Base-by-base conservation (phyloP, 2,113 vertebrate genomes). In the Apteryx mantelli region DNA sequence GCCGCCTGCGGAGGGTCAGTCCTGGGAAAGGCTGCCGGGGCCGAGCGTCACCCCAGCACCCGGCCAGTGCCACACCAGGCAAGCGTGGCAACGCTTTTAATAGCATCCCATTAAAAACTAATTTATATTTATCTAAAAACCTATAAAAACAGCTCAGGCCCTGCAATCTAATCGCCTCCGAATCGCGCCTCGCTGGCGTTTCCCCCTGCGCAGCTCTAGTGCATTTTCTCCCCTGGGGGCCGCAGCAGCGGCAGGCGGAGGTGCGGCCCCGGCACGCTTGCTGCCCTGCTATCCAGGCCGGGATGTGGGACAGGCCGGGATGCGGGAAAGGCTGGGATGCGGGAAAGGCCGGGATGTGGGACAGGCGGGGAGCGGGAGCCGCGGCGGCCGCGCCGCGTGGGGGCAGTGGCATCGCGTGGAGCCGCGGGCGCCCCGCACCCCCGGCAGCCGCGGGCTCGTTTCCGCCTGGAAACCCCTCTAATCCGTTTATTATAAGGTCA, bases 401-500 rank as follows among this genome's bases (percentile, higher is more conserved):
- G 86, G 90, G 82, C 65, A 61, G 38, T 34, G 42, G 52, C 13
- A 46, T 46, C 40, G 38, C 70, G 48, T 7, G 13, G 25, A 82
- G 30, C 55, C 17, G 55, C 30, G 30, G 34, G 17, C 19, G 22
- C 48, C 58, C 38, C 71, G 66, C 58, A 40, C 44, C 60, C n/a
- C n/a, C 61, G n/a, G 36, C 53, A 25, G 38, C 70, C 40, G 26
- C 64, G 61, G 24, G 69, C 83, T 87, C 90, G 55, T 70, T 61
- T 83, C 87, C 4, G 5, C 73, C 6, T 21, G 78, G 66, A 83
- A 93, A 52, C 21, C 20, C 78, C 68, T 34, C 68, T 80, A 90
- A 90, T 87, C 87, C 78, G 60, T 56, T 75, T 64, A 64, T 64
- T 82, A 60, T 70, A 83, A 80, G 91, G 91, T 91, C 87, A 93